These are phyloP conservation scores for Serripes groenlandicus DNA, from an alignment of 2,888 invertebrate species.

Conservation along the genomic window DNA sequence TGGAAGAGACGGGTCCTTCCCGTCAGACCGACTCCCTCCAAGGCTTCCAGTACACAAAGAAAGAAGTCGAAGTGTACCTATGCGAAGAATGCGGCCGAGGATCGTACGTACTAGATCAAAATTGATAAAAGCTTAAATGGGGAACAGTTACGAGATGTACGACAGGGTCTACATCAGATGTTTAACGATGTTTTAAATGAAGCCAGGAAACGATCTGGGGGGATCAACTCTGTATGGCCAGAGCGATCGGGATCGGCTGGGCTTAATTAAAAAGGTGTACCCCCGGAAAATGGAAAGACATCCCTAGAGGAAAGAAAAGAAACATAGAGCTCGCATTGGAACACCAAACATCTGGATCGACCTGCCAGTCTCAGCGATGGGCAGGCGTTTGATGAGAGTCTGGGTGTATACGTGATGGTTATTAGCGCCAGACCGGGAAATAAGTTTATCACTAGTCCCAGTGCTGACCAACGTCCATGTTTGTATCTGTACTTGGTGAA, in stretches of 20 bases:
- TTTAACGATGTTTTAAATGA: not conserved
- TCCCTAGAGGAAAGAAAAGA: constrained; percentile 8
- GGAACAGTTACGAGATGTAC: constrained; percentile 24
- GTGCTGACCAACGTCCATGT: constrained; percentile 20
- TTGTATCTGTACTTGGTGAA: constrained; percentile 46
- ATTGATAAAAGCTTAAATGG: constrained; percentile 30
- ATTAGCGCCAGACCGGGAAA: constrained; percentile 34
- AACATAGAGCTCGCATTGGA: constrained; percentile 30
- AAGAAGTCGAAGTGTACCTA: constrained; percentile 21
- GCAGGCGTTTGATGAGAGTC: constrained; percentile 11
- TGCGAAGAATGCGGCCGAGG: constrained; percentile 37
- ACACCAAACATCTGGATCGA: constrained; percentile 21
- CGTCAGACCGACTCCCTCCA: not conserved
- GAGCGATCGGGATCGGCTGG: constrained; percentile 19
- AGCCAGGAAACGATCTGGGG: not conserved
- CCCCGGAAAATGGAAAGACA: constrained; percentile 26
- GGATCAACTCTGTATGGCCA: constrained; percentile 13
- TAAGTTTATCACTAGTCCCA: constrained; percentile 29
- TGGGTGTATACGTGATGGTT: constrained; percentile 29
- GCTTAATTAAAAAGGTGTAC: constrained; percentile 3
- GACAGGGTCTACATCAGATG: constrained; percentile 30
- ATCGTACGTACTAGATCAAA: constrained; percentile 40
- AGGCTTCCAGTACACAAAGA: constrained; percentile 1
- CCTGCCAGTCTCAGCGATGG: constrained; percentile 26
- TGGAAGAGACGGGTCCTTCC: not conserved